A percentile compares a stretch with the other conserved stretches of the same genome.
Evolutionary conservation across 2,888 invertebrate species (phyloP).

Genomic region (Norana najaformis): DNA sequence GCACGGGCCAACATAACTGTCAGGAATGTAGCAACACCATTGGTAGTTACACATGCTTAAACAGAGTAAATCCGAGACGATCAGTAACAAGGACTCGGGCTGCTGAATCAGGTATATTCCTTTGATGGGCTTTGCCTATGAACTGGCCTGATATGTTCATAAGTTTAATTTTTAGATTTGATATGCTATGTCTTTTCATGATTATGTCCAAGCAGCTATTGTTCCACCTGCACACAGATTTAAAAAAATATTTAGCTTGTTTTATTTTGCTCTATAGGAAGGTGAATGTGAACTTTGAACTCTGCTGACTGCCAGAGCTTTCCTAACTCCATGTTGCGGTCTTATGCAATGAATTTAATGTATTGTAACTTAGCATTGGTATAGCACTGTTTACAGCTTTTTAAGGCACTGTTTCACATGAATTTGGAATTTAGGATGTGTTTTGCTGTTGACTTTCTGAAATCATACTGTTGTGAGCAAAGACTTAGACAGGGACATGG

Average conservation of each 20-base stretch:
- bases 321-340: neutral
- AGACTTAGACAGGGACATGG: no score
- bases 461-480: neutral
- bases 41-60: neutral
- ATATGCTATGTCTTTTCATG: neutral
- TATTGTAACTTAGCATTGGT: neutral
- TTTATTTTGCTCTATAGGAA: neutral
- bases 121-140: neutral
- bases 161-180: neutral
- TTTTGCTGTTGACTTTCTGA: no score
- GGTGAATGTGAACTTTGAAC: no score
- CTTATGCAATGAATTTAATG: neutral
- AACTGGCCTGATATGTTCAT: neutral
- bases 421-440: no score
- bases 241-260: neutral
- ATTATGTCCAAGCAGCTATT: neutral
- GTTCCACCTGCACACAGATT: neutral
- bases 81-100: no score
- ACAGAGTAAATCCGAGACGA: no score
- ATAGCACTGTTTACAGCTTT: no score
- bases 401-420: no score
- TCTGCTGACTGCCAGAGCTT: no score
- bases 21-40: neutral
- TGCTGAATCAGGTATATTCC: neutral
- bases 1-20: neutral